A percentile compares a stretch with the other conserved stretches of the same genome.
These are phyloP conservation scores for Argopecten irradians DNA, from an alignment of 1,140 invertebrate genomes.

Conservation along the genomic window DNA sequence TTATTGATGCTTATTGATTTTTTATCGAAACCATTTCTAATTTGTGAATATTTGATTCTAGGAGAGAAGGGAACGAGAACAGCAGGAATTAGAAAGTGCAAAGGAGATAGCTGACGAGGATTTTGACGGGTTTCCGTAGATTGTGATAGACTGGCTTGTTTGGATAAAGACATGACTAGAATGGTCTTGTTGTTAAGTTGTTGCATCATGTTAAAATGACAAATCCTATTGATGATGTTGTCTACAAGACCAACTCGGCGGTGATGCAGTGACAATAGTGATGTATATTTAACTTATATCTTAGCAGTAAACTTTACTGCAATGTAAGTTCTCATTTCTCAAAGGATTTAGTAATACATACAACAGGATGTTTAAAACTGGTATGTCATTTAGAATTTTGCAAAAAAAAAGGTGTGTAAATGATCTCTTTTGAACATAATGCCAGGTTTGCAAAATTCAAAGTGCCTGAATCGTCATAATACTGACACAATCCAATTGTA, in stretches of 20 bases:
- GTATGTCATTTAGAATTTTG: no score
- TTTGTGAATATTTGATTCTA: slow-evolving; percentile 61
- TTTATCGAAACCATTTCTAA: neutral
- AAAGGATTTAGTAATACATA: no score
- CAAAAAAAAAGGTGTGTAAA: neutral
- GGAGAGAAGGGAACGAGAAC: slow-evolving; percentile 95
- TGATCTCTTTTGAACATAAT: neutral
- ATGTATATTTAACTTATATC: neutral
- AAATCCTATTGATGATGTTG: neutral
- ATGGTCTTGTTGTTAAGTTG: neutral
- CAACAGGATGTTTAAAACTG: no score
- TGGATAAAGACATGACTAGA: no score
- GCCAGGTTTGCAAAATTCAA: neutral
- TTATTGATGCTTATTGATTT: neutral
- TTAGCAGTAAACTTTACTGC: neutral
- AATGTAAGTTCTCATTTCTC: neutral
- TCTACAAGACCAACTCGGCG: neutral
- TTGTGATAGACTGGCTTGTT: neutral
- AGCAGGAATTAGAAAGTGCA: slow-evolving; percentile 97
- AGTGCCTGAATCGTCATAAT: neutral
- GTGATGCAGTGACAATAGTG: neutral
- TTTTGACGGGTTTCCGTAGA: slow-evolving; percentile 84
- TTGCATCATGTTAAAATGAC: neutral
- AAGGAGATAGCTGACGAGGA: slow-evolving; percentile 99
- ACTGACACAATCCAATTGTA: neutral